phyloP scores from a whole-genome alignment of 1,140 invertebrate species.

The Oreohelix idahoensis region DNA sequence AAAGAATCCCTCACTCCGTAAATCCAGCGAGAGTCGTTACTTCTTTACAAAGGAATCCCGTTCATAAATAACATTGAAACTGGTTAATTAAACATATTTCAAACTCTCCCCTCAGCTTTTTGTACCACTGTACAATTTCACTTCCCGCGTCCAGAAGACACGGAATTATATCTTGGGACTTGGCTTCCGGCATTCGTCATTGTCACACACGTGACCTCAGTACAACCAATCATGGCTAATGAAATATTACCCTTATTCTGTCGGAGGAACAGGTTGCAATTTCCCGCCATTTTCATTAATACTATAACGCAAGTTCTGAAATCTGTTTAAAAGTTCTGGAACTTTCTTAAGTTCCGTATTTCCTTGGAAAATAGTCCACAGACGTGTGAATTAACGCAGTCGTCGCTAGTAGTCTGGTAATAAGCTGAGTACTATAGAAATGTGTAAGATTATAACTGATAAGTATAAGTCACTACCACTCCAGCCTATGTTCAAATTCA shows the following conservation, averaged over 20 bases:
- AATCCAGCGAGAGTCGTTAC: background rate
- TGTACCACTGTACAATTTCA: background rate
- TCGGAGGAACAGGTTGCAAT: constrained; percentile 19
- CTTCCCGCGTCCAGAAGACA: background rate
- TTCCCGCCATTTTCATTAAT: constrained; percentile 13
- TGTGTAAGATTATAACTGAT: too few relatives aligned
- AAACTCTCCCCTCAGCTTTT: background rate
- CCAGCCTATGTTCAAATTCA: too few relatives aligned
- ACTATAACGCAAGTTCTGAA: background rate
- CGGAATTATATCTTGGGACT: constrained; percentile 16
- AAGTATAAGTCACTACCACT: too few relatives aligned
- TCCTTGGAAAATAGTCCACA: background rate
- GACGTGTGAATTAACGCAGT: background rate
- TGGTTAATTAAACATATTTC: constrained; percentile 20
- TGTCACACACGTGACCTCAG: constrained; percentile 27
- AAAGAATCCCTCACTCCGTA: background rate
- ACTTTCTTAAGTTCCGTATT: background rate
- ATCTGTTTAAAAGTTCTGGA: constrained; percentile 6
- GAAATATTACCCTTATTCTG: background rate
- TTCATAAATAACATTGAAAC: constrained; percentile 17
- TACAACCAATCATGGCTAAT: constrained; percentile 25
- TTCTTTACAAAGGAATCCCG: background rate
- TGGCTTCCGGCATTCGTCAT: constrained; percentile 30
- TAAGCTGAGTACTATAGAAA: too few relatives aligned
- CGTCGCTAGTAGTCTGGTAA: too few relatives aligned